These are phyloP conservation scores for Limnephilus marmoratus DNA, from an alignment of 2,888 invertebrate species.

Conservation along the genomic window DNA sequence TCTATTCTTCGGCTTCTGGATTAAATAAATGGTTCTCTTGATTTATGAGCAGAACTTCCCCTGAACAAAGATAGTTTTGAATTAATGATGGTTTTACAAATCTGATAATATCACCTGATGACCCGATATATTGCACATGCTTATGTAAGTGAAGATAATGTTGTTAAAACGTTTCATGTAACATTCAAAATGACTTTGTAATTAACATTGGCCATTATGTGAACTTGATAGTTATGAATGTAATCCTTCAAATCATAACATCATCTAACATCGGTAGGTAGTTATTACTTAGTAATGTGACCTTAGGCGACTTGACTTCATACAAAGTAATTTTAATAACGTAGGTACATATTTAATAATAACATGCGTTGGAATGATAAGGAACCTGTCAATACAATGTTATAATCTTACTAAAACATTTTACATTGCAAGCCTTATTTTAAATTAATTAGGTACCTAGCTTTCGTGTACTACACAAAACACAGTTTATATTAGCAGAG, in stretches of 20 bases:
- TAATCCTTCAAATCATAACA: background rate
- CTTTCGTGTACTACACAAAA: background rate
- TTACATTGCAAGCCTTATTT: background rate
- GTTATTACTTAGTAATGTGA: too few species aligned
- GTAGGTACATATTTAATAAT: background rate
- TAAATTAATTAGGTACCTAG: background rate
- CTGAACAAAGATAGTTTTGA: background rate
- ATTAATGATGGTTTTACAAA: background rate
- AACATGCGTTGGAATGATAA: background rate
- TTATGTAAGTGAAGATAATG: background rate
- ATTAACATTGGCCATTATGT: background rate
- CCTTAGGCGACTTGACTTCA: background rate
- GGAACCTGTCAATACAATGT: background rate
- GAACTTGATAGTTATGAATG: background rate
- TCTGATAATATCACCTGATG: background rate
- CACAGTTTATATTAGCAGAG: background rate
- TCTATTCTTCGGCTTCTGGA: background rate
- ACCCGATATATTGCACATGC: background rate
- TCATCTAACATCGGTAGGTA: background rate
- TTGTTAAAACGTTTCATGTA: background rate
- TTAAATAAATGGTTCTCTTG: background rate
- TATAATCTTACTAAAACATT: background rate
- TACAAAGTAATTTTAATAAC: background rate
- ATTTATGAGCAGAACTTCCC: background rate
- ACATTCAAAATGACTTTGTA: background rate